Evolutionary conservation across 2,113 vertebrate genomes (phyloP).

Genomic region (Recurvirostra avosetta): DNA sequence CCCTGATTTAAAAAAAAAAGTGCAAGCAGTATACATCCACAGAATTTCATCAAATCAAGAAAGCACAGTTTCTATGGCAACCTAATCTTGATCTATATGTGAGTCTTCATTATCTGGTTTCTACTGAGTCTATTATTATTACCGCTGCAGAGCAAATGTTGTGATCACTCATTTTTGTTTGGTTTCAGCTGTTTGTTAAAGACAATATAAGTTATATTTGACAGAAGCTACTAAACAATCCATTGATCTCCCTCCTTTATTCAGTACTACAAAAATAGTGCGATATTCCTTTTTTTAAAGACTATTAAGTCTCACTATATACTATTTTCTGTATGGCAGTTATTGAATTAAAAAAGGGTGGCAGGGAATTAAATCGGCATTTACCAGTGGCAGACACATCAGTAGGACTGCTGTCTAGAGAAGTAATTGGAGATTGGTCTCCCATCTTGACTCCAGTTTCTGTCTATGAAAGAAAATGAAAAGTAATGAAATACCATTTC

Average conservation of each 20-base stretch:
- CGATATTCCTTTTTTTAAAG: not conserved
- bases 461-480: conserved; percentile 72
- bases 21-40: not conserved
- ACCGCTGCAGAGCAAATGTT: conserved; percentile 27
- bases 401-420: conserved; percentile 52
- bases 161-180: conserved; percentile 31
- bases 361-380: conserved; percentile 39
- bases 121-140: conserved; percentile 36
- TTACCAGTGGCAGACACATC: conserved; percentile 72
- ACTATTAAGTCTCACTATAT: not conserved
- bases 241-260: conserved; percentile 32
- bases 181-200: conserved; percentile 46
- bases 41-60: conserved; percentile 17
- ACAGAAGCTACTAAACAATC: conserved; percentile 39
- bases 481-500: conserved; percentile 12
- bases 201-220: conserved; percentile 9
- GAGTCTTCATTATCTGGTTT: conserved; percentile 56
- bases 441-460: conserved; percentile 67
- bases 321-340: not conserved
- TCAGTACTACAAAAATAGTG: not conserved
- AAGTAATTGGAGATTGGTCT: conserved; percentile 55
- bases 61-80: conserved; percentile 64
- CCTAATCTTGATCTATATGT: conserved; percentile 53
- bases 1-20: not conserved
- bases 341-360: conserved; percentile 13